Percentiles rank a stretch among this genome's conserved stretches.
phyloP scores from a whole-genome alignment of 2,113 vertebrate species.

The Sakesphorus luctuosus region DNA sequence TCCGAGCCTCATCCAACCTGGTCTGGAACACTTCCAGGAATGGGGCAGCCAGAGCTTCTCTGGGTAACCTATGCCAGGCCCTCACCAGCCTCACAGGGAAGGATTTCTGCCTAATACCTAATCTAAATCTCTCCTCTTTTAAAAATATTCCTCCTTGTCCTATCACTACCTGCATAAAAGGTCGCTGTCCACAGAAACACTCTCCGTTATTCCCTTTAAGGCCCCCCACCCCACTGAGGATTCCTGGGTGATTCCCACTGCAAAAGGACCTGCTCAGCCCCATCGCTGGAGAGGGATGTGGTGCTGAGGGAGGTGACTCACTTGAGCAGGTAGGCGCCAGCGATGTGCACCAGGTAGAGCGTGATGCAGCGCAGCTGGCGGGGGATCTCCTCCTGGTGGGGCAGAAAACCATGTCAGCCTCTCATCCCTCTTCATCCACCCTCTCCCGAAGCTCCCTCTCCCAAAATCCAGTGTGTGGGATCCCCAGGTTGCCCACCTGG shows the following conservation, averaged over 20 bases:
- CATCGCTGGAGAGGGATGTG: rapidly evolving
- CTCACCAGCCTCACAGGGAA: not conserved
- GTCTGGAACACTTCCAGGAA: not conserved
- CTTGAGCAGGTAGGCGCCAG: slow-evolving; percentile 94
- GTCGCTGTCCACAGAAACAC: not conserved
- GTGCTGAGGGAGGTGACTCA: slow-evolving; percentile 69
- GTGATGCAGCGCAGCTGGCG: slow-evolving; percentile 91
- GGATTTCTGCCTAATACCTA: not conserved
- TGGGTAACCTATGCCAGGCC: not conserved
- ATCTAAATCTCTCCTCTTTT: not conserved
- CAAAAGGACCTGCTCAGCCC: not conserved
- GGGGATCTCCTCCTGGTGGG: slow-evolving; percentile 90
- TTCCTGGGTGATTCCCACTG: not conserved
- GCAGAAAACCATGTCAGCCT: not conserved
- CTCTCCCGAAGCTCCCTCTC: not conserved
- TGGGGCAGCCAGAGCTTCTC: not conserved
- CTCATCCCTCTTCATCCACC: rapidly evolving
- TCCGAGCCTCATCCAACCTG: not conserved
- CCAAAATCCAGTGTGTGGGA: not conserved
- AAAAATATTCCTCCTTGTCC: not conserved
- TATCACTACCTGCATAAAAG: not conserved
- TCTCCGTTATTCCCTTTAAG: not conserved
- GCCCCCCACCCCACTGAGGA: rapidly evolving
- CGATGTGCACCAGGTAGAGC: slow-evolving; percentile 91
- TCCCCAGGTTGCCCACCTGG: not conserved